Base-by-base conservation (phyloP, 2,797 vertebrate species). In the Characodon lateralis region DNA sequence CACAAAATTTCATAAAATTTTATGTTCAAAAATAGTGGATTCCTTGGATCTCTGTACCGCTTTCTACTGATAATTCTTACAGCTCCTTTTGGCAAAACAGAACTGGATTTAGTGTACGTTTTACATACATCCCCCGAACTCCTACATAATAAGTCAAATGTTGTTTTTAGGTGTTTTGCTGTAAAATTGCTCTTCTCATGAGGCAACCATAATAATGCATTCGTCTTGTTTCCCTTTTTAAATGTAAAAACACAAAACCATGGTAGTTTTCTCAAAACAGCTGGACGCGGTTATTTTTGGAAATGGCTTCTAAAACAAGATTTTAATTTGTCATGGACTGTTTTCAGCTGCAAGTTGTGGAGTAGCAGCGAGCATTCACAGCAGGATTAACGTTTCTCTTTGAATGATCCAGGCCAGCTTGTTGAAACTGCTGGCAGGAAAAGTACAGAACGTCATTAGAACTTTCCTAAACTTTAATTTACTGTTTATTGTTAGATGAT, bases 361-460 rank as follows among this genome's bases (percentile, higher is more conserved):
- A 35, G 41, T 61, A 56, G 10, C 51, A 58, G 66, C 46, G 50
- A 56, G 53, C 74, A 51, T 79, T 83, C 68, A 70, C 20, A 14
- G 70, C 66, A 71, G 69, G 55, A 59, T 39, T 39, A 58, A 18
- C 39, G 13, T 26, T 70, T 70, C 66, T 48, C 66, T 26, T 24
- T 48, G 14, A 18, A 26, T 26, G n/a, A 70, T 70, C 22, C 66
- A 46, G 66, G 66, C 24, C 66, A 46, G 66, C 24, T 14, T 22
- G 68, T 83, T 35, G 55, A 56, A 75, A 51, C 72, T 59, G 20
- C 63, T 79, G 66, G 79, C 74, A 83, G 70, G 2, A 76, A 78
- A 80, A 76, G 26, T 55, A 31, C 31, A 72, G 7, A 71, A 8
- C 41, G 18, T 35, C 68, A 59, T 26, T 31, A 13, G 50, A 55